A percentile compares a stretch with the other conserved stretches of the same genome.
These are phyloP conservation scores for Parauchenoglanis punctatus DNA, from an alignment of 2,797 vertebrate species.

Conservation along the genomic window DNA sequence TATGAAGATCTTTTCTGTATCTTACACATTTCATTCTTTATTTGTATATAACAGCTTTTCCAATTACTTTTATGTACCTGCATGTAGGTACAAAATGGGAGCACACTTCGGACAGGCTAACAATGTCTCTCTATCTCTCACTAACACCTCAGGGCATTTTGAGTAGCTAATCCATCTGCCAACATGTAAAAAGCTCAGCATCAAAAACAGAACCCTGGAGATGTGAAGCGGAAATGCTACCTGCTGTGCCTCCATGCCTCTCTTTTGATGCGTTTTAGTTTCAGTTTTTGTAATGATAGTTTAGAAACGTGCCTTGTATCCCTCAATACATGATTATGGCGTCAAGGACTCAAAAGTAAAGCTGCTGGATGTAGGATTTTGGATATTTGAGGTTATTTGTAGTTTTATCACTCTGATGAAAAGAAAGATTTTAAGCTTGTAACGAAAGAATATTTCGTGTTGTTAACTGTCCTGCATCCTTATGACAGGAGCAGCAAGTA, in stretches of 20 bases:
- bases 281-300: background rate
- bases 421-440: background rate
- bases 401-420: background rate
- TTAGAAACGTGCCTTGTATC: background rate
- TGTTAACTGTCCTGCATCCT: background rate
- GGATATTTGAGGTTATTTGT: background rate
- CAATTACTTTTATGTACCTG: background rate
- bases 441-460: background rate
- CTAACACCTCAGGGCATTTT: constrained; percentile 15
- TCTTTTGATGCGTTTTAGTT: constrained; percentile 11
- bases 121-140: background rate
- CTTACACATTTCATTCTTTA: background rate
- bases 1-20: background rate
- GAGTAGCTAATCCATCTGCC: constrained; percentile 8
- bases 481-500: background rate
- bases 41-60: background rate
- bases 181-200: background rate
- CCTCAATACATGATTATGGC: constrained; percentile 6
- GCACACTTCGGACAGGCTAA: background rate
- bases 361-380: background rate
- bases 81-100: background rate
- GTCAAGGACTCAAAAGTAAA: background rate
- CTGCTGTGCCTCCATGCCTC: background rate
- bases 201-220: constrained; percentile 1
- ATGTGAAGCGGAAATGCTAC: background rate